Evolutionary conservation across 2,113 vertebrate species (phyloP).

Genomic region (Actenoides lindsayi): DNA sequence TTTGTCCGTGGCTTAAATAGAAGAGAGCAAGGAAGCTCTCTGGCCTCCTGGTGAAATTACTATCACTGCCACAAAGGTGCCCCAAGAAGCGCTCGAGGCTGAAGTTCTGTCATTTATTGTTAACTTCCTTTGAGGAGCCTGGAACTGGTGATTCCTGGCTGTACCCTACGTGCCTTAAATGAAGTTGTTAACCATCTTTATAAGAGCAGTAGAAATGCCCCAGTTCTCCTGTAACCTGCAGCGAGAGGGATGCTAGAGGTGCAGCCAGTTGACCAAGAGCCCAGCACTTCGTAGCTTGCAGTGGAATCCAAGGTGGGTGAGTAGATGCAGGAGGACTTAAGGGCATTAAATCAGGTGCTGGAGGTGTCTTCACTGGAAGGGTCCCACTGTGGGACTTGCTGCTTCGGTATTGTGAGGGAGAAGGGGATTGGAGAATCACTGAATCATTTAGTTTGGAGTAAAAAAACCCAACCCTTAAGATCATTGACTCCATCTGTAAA

Average conservation of each 20-base stretch:
- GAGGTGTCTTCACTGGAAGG: background rate
- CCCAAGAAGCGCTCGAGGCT: background rate
- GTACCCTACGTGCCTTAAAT: background rate
- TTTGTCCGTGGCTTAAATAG: background rate
- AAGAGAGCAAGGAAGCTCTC: background rate
- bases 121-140: background rate
- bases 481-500: rapidly evolving
- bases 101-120: background rate
- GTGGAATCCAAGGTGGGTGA: background rate
- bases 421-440: background rate
- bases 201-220: background rate
- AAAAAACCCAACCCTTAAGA: background rate
- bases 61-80: background rate
- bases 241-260: background rate
- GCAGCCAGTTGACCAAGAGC: background rate
- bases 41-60: background rate
- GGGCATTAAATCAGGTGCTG: background rate
- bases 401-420: background rate
- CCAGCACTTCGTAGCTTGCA: background rate
- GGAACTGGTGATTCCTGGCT: background rate
- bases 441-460: background rate
- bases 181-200: background rate
- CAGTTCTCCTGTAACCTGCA: background rate
- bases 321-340: background rate
- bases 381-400: rapidly evolving